Evolutionary conservation across 2,113 vertebrate species (phyloP).

Genomic region (western clawed frog (Xenopus tropicalis)): DNA sequence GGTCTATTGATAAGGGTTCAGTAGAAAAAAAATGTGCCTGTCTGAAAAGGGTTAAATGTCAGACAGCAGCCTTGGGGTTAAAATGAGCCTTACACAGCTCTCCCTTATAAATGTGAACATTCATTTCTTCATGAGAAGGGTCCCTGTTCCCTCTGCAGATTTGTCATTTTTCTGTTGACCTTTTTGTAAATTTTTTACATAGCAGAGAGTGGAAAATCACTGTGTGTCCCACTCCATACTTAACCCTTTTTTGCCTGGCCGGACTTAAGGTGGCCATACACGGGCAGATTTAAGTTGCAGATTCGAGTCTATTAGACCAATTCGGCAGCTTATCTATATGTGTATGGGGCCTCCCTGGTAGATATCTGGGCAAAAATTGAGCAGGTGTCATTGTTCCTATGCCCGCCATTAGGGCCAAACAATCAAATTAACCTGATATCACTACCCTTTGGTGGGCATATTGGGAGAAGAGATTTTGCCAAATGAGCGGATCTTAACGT

Average conservation of each 20-base stretch:
- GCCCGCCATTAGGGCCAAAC: no score
- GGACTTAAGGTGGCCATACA: no score
- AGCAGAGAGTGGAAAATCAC: constrained; percentile 35
- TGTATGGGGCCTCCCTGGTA: no score
- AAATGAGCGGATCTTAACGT: no score
- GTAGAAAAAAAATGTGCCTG: background rate
- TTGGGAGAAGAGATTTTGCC: no score
- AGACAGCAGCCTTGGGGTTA: constrained; percentile 1
- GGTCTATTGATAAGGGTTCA: background rate
- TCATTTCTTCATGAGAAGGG: constrained; percentile 20
- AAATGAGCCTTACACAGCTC: constrained; percentile 4
- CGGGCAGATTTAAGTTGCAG: no score
- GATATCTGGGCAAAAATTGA: no score
- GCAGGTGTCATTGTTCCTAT: no score
- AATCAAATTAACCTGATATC: no score
- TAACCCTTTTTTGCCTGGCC: constrained; percentile 1
- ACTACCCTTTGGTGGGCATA: no score
- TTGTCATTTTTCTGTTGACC: constrained; percentile 37
- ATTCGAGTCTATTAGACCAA: no score
- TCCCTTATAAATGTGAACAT: constrained; percentile 30
- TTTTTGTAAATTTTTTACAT: constrained; percentile 31
- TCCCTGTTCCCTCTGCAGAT: constrained; percentile 39
- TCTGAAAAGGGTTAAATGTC: background rate
- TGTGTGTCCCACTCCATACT: constrained; percentile 3
- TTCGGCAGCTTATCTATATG: no score